phyloP scores from a whole-genome alignment of 64 coral and sea anemone species.

The Montipora sp. region DNA sequence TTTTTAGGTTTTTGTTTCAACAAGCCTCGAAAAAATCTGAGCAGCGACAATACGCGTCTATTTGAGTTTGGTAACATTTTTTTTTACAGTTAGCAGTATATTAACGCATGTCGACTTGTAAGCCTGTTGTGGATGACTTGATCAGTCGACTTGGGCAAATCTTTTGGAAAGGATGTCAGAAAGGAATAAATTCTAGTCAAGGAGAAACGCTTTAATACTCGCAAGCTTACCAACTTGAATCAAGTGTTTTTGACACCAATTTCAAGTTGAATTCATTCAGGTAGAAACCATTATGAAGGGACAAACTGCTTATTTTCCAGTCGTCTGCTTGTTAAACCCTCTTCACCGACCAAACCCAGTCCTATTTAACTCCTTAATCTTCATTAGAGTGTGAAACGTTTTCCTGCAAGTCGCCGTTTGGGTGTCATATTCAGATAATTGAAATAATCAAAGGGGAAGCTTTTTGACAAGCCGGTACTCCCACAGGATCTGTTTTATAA shows the following conservation, averaged over 20 bases:
- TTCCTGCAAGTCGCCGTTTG: constrained; percentile 1
- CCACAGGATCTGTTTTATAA: constrained; percentile 30
- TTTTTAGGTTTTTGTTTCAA: too few relatives aligned
- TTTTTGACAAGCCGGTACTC: constrained; percentile 54
- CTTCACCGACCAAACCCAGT: background rate
- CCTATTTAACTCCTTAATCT: background rate
- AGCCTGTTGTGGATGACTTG: background rate
- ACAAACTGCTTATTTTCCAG: background rate
- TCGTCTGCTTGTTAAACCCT: constrained; percentile 20
- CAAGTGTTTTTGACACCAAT: constrained; percentile 47
- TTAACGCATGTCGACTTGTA: background rate
- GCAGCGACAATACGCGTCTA: too few relatives aligned
- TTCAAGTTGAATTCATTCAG: background rate
- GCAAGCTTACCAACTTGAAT: constrained; percentile 28
- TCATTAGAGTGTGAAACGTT: constrained; percentile 14
- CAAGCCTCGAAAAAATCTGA: background rate
- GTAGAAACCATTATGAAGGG: background rate
- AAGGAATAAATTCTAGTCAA: background rate
- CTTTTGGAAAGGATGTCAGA: background rate
- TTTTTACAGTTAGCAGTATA: background rate
- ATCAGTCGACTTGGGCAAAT: background rate
- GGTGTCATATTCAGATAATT: constrained; percentile 58
- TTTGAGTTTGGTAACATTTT: too few relatives aligned
- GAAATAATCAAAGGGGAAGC: constrained; percentile 47
- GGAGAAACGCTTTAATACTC: constrained; percentile 23